phyloP scores from a whole-genome alignment of 2,888 invertebrate species.

The Cryptocheilus praepositus region DNA sequence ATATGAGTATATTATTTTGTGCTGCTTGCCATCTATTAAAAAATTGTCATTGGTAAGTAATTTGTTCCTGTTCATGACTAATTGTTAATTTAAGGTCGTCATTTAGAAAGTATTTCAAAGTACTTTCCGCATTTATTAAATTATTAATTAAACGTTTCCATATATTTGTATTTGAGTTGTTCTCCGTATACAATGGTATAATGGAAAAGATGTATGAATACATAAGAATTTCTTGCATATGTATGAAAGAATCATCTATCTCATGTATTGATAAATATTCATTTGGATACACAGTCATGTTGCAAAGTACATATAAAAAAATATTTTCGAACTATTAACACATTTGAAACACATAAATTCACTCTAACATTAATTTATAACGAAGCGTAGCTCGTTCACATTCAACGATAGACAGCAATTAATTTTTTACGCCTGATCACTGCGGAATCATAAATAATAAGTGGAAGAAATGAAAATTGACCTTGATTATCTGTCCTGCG shows the following conservation, averaged over 20 bases:
- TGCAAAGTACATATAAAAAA: slow-evolving; percentile 9
- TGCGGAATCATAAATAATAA: not conserved
- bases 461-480: not conserved
- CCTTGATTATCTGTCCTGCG: not conserved
- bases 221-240: slow-evolving; percentile 10
- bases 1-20: too few relatives aligned
- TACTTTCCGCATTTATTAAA: slow-evolving; percentile 35
- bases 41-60: too few relatives aligned
- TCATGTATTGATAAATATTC: slow-evolving; percentile 3
- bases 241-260: not conserved
- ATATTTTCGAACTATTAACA: slow-evolving; percentile 3
- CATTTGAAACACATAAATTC: not conserved
- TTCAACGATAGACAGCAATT: slow-evolving; percentile 3
- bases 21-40: too few relatives aligned
- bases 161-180: slow-evolving; percentile 65
- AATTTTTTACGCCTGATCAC: slow-evolving; percentile 13
- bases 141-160: slow-evolving; percentile 52
- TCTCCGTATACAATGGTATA: slow-evolving; percentile 68
- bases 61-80: too few relatives aligned
- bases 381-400: slow-evolving; percentile 13
- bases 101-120: too few relatives aligned
- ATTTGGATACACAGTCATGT: not conserved
- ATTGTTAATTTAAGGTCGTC: too few relatives aligned
- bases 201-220: slow-evolving; percentile 62
- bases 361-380: not conserved